Percentiles rank a stretch among this genome's conserved stretches.
phyloP scores from a whole-genome alignment of 2,888 invertebrate species.

The Spilarctia lutea region DNA sequence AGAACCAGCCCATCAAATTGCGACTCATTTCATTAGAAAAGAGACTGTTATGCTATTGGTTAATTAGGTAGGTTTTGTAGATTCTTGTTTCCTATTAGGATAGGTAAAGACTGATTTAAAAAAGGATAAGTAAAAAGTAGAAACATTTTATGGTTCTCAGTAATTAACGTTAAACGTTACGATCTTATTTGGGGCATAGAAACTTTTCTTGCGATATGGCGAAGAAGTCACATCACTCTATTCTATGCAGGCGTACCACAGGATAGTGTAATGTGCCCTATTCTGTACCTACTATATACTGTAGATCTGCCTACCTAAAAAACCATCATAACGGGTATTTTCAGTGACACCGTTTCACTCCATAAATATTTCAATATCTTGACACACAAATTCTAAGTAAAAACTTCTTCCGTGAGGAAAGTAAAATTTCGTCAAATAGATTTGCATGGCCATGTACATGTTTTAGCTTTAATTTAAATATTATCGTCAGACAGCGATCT shows the following conservation, averaged over 20 bases:
- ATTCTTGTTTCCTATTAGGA: not conserved
- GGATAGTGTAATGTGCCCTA: too few species aligned
- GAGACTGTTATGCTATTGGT: not conserved
- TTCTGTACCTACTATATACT: too few species aligned
- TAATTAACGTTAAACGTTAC: too few species aligned
- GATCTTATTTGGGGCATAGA: too few species aligned
- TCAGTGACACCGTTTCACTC: too few species aligned
- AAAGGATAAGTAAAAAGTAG: too few species aligned
- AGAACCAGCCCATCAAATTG: constrained; percentile 37
- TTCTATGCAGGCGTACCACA: too few species aligned
- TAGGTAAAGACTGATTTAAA: not conserved
- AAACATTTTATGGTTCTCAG: too few species aligned
- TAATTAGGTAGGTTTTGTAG: not conserved
- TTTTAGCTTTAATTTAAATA: constrained; percentile 32
- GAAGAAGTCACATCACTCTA: too few species aligned
- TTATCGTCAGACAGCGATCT: constrained; percentile 29
- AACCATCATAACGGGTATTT: too few species aligned
- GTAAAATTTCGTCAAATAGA: not conserved
- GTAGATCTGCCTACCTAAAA: too few species aligned
- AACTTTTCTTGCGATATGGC: too few species aligned
- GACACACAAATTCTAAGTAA: not conserved
- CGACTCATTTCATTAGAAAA: constrained; percentile 39
- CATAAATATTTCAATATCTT: not conserved
- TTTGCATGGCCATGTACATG: constrained; percentile 21
- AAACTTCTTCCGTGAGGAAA: not conserved